Percentiles rank a stretch among this genome's conserved stretches.
Conservation (phyloP, 2,888 invertebrate genomes). For the Apantesis nais region DNA sequence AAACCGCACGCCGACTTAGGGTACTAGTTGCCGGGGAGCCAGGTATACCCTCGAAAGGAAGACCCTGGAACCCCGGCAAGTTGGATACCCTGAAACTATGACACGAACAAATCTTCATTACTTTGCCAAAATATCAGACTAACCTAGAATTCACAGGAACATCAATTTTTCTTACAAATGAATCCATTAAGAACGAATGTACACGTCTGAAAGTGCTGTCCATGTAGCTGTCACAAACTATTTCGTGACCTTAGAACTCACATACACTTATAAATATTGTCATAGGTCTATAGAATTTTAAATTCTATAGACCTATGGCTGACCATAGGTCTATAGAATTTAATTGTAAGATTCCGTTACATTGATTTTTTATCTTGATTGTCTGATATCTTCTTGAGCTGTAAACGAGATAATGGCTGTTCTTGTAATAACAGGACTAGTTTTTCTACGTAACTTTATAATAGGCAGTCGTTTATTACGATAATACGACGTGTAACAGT, state of each 20-base stretch:
- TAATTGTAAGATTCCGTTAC: neutral
- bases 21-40: too few species aligned
- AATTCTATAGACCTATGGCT: neutral
- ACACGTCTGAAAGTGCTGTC: neutral
- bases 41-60: too few species aligned
- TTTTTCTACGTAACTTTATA: neutral
- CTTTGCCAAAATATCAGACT: neutral
- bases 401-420: neutral
- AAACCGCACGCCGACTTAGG: too few species aligned
- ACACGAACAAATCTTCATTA: neutral
- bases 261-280: neutral
- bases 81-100: neutral
- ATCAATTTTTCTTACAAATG: neutral
- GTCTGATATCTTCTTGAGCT: neutral
- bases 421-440: neutral
- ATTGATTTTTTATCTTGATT: neutral
- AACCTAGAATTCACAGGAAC: neutral
- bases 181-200: neutral
- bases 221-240: neutral
- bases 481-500: neutral
- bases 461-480: neutral
- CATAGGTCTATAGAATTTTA: neutral
- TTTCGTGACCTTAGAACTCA: neutral
- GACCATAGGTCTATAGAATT: neutral
- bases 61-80: too few species aligned